Conservation (phyloP, 2,888 invertebrate genomes). For the Perizoma affinitatum region DNA sequence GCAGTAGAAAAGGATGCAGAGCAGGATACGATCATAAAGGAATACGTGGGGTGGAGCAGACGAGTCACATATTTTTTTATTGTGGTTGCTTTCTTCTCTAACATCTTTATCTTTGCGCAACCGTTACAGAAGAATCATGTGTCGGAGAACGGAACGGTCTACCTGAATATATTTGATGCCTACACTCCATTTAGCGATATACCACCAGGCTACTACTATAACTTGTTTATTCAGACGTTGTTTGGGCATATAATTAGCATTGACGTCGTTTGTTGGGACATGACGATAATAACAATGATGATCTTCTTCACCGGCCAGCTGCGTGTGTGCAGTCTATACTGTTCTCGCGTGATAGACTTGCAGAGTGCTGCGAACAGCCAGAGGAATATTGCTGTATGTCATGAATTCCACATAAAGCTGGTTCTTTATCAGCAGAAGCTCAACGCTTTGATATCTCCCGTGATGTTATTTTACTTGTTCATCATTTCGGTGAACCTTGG, state of each 20-base stretch:
- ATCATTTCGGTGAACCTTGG: constrained; percentile 64
- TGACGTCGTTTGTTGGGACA: constrained; percentile 65
- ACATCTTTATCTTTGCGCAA: constrained; percentile 57
- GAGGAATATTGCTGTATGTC: constrained; percentile 56
- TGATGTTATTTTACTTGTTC: constrained; percentile 66
- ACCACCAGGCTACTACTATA: constrained; percentile 61
- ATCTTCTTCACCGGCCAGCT: constrained; percentile 69
- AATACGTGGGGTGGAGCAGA: constrained; percentile 55
- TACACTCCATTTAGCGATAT: constrained; percentile 56
- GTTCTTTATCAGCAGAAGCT: constrained; percentile 56
- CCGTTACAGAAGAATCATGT: constrained; percentile 59
- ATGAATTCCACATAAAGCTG: constrained; percentile 52
- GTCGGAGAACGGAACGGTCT: constrained; percentile 54
- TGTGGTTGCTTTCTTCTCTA: constrained; percentile 55
- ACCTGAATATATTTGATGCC: constrained; percentile 60
- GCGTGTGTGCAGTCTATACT: constrained; percentile 51
- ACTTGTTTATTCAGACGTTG: constrained; percentile 59
- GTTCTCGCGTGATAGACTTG: constrained; percentile 44
- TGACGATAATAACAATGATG: constrained; percentile 60
- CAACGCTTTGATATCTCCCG: constrained; percentile 57
- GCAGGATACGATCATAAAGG: constrained; percentile 41
- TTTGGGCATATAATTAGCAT: constrained; percentile 56
- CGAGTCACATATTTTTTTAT: constrained; percentile 61
- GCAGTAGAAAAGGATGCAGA: constrained; percentile 39
- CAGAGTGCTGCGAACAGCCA: constrained; percentile 41